phyloP scores from a whole-genome alignment of 2,888 invertebrate genomes.

The Agonopterix arenella region DNA sequence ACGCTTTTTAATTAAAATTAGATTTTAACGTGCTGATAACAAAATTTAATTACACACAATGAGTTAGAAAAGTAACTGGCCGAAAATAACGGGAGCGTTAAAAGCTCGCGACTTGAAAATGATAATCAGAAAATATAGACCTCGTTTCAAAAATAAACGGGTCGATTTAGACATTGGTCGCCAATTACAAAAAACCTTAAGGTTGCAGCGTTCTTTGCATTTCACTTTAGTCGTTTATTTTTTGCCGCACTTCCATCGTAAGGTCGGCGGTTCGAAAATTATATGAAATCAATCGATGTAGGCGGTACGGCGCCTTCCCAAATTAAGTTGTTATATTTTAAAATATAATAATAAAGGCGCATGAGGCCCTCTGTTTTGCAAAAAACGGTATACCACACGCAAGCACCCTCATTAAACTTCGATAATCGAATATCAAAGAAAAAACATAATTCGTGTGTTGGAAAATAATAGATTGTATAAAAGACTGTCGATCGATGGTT shows the following conservation, averaged over 20 bases:
- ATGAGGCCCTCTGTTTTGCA: conserved; percentile 57
- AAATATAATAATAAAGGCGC: conserved; percentile 58
- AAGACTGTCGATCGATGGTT: conserved; percentile 25
- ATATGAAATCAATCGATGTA: conserved; percentile 66
- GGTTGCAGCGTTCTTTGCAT: neutral
- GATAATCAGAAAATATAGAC: neutral
- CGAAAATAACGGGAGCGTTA: conserved; percentile 32
- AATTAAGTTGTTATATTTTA: conserved; percentile 70
- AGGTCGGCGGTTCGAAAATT: conserved; percentile 55
- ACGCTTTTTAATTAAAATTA: conserved; percentile 74
- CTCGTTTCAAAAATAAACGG: neutral
- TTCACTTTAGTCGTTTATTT: conserved; percentile 25
- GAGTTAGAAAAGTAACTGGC: conserved; percentile 44
- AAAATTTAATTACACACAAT: conserved; percentile 60
- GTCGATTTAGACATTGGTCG: neutral
- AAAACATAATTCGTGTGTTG: conserved; percentile 47
- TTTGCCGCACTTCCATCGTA: conserved; percentile 49
- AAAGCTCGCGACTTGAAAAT: neutral
- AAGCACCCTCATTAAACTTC: conserved; percentile 52
- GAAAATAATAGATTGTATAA: conserved; percentile 30
- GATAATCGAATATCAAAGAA: conserved; percentile 54
- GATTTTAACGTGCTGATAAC: conserved; percentile 65
- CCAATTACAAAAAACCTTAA: neutral
- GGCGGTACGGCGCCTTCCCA: conserved; percentile 63
- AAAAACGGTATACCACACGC: conserved; percentile 64